Evolutionary conservation across 1,140 invertebrate genomes (phyloP).

Genomic region (Leptonema lineaticorne): DNA sequence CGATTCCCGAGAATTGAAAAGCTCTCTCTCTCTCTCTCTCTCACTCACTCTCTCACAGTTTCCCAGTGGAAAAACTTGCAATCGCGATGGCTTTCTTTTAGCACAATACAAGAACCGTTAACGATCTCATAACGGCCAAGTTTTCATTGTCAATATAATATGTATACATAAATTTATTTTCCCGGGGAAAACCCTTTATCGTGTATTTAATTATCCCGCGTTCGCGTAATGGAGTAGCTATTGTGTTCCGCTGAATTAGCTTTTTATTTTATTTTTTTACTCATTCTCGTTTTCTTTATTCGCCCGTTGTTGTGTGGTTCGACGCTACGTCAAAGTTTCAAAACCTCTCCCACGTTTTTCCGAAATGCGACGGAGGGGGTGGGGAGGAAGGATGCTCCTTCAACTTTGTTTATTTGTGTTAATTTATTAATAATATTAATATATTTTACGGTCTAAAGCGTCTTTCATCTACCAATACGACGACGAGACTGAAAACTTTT

Average conservation of each 20-base stretch:
- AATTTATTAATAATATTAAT: too few relatives aligned
- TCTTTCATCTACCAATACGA: too few relatives aligned
- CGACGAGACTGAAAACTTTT: too few relatives aligned
- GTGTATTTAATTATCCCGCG: constrained; percentile 14
- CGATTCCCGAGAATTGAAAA: too few relatives aligned
- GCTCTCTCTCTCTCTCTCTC: background rate
- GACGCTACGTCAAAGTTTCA: background rate
- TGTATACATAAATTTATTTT: background rate
- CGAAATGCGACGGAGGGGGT: too few relatives aligned
- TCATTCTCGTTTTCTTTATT: too few relatives aligned
- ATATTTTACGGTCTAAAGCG: too few relatives aligned
- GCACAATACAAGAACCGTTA: background rate
- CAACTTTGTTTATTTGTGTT: too few relatives aligned
- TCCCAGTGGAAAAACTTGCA: background rate
- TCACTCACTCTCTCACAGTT: too few relatives aligned
- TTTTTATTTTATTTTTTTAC: too few relatives aligned
- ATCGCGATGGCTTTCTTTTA: background rate
- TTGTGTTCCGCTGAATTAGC: constrained; percentile 12
- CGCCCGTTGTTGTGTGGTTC: constrained; percentile 3
- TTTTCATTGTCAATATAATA: background rate
- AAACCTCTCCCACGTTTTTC: background rate
- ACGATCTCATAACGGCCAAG: background rate
- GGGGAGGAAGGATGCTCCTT: too few relatives aligned
- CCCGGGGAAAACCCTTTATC: background rate
- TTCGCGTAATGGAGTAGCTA: constrained; percentile 4